Evolutionary conservation across 1,140 invertebrate species (phyloP), one percentile per base, ranked within the genome.

Genomic region (Brachionus manjavacas): DNA sequence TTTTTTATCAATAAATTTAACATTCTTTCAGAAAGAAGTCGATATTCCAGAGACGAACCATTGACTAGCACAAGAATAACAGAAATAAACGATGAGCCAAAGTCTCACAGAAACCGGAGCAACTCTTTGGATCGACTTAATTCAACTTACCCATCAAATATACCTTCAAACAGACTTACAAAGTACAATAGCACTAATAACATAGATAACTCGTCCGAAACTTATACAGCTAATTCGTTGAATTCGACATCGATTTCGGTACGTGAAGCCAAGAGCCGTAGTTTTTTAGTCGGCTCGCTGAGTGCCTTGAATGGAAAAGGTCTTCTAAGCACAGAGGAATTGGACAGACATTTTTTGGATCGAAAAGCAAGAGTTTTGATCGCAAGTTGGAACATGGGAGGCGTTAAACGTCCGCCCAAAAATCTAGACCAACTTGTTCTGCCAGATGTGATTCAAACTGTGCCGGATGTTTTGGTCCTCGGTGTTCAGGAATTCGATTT

Each of bases 371-470:
- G 87, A 31, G 93, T 98, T 85, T 96, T 95, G 90, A 92, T 96
- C 81, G 95, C 94, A 12, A 95, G 95, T 4, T 98, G 96, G 96
- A 98, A 98, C 89, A 96, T 97, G 95, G 94, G 94, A 12, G 94
- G 95, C 91, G 92, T 93, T 87, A 90, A 90, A 87, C 86, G 87
- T 83, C 85, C 85, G 66, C 68, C 80, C 8, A 66, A 39, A 68
- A 76, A 68, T 12, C 88, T 97, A 85, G 94, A 95, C 87, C 94
- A 96, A 88, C 94, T 97, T 88, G 92, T 97, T 85, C 91, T 97
- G 76, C 95, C 95, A 3, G 92, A 93, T 78, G 84, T 85, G 3
- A 91, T 95, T 85, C 93, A 94, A 87, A 93, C 94, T 90, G 92
- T 96, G 12, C 95, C 95, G 25, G 96, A 98, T 87, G 93, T 97